These are phyloP conservation scores for Endomychus coccineus DNA, from an alignment of 2,888 invertebrate species.

Conservation along the genomic window DNA sequence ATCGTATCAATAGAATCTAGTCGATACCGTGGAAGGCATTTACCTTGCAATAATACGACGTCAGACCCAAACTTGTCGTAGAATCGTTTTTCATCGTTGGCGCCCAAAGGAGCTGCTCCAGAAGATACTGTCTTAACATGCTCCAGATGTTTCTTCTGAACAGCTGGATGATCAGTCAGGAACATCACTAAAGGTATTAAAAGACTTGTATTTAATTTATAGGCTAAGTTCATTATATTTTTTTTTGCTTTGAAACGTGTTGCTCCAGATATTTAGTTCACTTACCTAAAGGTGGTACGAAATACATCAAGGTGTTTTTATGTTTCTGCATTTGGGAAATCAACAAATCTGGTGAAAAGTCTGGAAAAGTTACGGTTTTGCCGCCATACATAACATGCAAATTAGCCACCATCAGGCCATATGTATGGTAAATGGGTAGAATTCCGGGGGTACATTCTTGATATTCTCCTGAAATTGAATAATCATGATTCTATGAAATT, in stretches of 20 bases:
- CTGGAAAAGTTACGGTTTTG: conserved; percentile 40
- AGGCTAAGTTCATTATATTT: too few relatives aligned
- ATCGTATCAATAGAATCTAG: too few relatives aligned
- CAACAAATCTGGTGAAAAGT: conserved; percentile 12
- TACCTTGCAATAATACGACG: conserved; percentile 34
- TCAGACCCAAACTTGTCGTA: conserved; percentile 40
- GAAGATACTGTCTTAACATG: conserved; percentile 48
- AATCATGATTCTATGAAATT: too few relatives aligned
- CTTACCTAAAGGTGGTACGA: conserved; percentile 26
- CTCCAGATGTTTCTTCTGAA: conserved; percentile 51
- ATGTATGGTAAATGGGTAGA: conserved; percentile 48
- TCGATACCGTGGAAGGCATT: too few relatives aligned
- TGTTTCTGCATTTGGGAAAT: conserved; percentile 9
- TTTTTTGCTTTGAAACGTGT: not conserved
- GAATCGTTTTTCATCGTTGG: conserved; percentile 50
- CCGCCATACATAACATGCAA: conserved; percentile 29
- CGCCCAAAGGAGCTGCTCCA: conserved; percentile 65
- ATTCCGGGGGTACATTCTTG: conserved; percentile 31
- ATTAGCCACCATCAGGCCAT: conserved; percentile 40
- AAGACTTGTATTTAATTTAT: too few relatives aligned
- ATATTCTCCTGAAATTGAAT: conserved; percentile 22
- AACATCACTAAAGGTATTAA: too few relatives aligned
- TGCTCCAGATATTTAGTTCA: not conserved
- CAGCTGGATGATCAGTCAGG: too few relatives aligned
- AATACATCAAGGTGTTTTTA: conserved; percentile 13